Evolutionary conservation across 2,888 invertebrate species (phyloP), one percentile per base, ranked within the genome.

Genomic region (Resseliella maxima): DNA sequence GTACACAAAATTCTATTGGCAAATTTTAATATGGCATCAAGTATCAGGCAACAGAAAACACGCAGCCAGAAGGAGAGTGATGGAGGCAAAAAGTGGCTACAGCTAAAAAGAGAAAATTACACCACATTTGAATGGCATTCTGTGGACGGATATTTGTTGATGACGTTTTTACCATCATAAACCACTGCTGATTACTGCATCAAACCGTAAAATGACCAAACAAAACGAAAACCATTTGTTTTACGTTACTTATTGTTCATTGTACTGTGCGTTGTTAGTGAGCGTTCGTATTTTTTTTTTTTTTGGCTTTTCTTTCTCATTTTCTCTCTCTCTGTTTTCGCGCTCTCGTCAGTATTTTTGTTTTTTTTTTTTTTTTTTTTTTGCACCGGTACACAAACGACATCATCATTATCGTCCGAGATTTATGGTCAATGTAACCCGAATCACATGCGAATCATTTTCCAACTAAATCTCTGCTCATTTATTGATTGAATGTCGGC

Each of bases 211-310:
- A 59, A 72, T 35, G 31, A 31, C 72, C 18, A 31, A 72, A 72
- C 72, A 72, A 72, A 72, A 72, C 35, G 72, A 72, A 72, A 72
- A 15, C 72, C 72, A 72, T 72, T 72, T 72, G 35, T 72, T 72
- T 72, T 12, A 6, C 72, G 72, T 72, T 72, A 72, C 72, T 31
- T 31, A 5, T 18, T 59, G 24, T 27, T 5, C 59, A 59, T 59
- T 59, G 59, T 59, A 3, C 59, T 24, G 59, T 59, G 27, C 27
- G 24, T 6, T 59, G 50, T 50, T 8, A 5, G 41, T 41, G 41
- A 8, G 41, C 12, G 41, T 8, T 5, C 41, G 50, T 8, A 12
- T 50, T 50, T 50, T 50, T 50, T 50, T 50, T 21, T 6, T 50
- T 18, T 2, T 8, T 21, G 10, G 5, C 50, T 10, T 50, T 18